Conservation (phyloP, 37 sponge, comb jelly and placozoan genomes). For the Ianthella basta region DNA sequence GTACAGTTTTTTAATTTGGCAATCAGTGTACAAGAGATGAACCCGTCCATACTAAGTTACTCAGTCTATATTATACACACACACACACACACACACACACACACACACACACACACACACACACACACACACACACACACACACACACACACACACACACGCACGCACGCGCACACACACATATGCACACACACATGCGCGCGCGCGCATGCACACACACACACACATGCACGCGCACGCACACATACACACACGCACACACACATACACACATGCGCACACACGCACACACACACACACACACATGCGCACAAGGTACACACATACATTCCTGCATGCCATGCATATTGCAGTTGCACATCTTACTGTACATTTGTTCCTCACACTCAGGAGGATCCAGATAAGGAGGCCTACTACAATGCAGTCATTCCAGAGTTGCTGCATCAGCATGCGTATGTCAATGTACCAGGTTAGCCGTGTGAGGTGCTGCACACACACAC, state of each 20-base stretch:
- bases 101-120: background rate
- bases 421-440: no score
- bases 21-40: no score
- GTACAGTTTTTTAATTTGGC: no score
- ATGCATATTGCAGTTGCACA: background rate
- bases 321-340: background rate
- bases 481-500: no score
- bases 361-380: background rate
- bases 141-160: background rate
- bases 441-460: no score
- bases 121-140: slow-evolving; percentile 13
- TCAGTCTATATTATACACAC: background rate
- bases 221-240: background rate
- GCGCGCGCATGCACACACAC: background rate
- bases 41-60: no score
- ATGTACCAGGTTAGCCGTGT: no score
- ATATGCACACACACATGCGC: background rate
- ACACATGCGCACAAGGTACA: background rate
- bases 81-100: background rate
- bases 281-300: slow-evolving; percentile 7
- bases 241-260: slow-evolving; percentile 8
- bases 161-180: background rate
- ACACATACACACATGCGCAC: slow-evolving; percentile 1
- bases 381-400: background rate
- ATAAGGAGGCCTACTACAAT: background rate